These are phyloP conservation scores for Ctenicera cuprea DNA, from an alignment of 2,888 invertebrate genomes.

Conservation along the genomic window DNA sequence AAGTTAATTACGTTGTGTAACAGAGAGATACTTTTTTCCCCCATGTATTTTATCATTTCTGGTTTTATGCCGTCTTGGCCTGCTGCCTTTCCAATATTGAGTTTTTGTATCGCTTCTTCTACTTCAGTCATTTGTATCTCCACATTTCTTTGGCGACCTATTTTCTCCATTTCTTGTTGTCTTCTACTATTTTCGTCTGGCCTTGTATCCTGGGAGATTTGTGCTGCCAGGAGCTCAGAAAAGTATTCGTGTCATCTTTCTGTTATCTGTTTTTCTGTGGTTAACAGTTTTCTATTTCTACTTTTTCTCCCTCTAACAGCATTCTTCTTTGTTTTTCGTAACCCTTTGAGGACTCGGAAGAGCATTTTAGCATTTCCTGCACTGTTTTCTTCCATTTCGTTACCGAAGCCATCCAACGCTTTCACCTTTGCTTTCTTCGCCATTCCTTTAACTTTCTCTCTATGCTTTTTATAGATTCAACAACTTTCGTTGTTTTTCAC, in stretches of 20 bases:
- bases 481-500: slow-evolving; percentile 1
- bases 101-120: slow-evolving; percentile 16
- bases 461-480: neutral
- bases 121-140: neutral
- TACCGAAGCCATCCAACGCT: neutral
- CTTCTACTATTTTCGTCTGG: neutral
- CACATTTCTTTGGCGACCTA: neutral
- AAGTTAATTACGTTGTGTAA: neutral
- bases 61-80: neutral
- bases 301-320: neutral
- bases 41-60: neutral
- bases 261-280: slow-evolving; percentile 1
- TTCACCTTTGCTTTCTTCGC: neutral
- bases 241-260: slow-evolving; percentile 4
- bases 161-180: neutral
- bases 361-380: no score
- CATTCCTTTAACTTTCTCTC: slow-evolving; percentile 2
- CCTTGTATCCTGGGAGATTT: neutral
- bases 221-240: neutral
- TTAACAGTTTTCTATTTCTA: neutral
- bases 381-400: no score
- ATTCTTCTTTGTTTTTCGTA: no score
- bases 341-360: no score
- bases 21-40: neutral
- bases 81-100: slow-evolving; percentile 4